A percentile compares a stretch with the other conserved stretches of the same genome.
These are phyloP conservation scores for Acanthis flammea DNA, from an alignment of 2,797 vertebrate species.

Conservation along the genomic window DNA sequence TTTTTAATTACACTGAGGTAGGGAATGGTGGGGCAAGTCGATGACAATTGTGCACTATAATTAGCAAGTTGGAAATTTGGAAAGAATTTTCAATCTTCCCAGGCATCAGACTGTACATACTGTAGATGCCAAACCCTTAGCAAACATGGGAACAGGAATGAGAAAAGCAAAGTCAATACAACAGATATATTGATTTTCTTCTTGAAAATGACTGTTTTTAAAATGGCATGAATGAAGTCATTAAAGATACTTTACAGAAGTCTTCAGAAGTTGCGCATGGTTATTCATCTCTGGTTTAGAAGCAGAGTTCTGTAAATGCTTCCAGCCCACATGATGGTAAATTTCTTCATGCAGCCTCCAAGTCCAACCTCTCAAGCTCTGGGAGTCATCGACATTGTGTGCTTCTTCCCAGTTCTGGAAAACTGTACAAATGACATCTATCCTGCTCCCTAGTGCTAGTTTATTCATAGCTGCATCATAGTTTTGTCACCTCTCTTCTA, in stretches of 20 bases:
- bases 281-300: conserved; percentile 39
- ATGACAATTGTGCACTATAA: not conserved
- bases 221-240: conserved; percentile 47
- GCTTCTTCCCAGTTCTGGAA: not conserved
- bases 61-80: not conserved
- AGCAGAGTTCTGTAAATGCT: not conserved
- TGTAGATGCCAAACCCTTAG: conserved; percentile 1
- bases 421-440: not conserved
- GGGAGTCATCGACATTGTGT: not conserved
- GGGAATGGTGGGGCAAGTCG: not conserved
- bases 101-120: not conserved
- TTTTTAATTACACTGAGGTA: not conserved
- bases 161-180: conserved; percentile 19
- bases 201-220: conserved; percentile 39
- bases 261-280: conserved; percentile 24
- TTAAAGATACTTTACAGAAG: conserved; percentile 62
- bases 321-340: not conserved
- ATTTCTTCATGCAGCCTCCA: not conserved
- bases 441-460: not conserved
- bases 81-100: not conserved
- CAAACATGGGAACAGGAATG: not conserved
- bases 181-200: conserved; percentile 34
- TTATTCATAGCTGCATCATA: not conserved
- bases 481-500: not conserved
- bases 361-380: not conserved